These are phyloP conservation scores for Phrynocephalus versicolor DNA, from an alignment of 2,113 vertebrate genomes.

Conservation along the genomic window DNA sequence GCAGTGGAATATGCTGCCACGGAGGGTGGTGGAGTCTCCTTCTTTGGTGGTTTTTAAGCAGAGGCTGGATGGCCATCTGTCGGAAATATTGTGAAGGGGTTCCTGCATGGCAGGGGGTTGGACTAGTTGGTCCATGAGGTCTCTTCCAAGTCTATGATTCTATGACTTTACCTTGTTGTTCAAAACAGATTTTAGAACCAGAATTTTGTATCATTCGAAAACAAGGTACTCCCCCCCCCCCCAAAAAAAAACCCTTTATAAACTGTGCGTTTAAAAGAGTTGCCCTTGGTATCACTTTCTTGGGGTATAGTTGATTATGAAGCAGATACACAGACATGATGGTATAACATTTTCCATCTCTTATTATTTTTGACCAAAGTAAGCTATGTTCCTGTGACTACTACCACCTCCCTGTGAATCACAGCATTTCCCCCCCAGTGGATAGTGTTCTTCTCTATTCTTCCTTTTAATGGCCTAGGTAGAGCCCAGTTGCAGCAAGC, in stretches of 20 bases:
- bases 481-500: neutral
- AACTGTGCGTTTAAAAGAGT: too few species aligned
- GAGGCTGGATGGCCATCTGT: too few species aligned
- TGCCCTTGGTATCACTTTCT: neutral
- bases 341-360: neutral
- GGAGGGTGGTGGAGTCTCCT: too few species aligned
- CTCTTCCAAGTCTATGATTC: too few species aligned
- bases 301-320: neutral
- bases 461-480: neutral
- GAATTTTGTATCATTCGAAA: neutral
- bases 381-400: neutral
- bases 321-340: neutral
- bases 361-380: neutral
- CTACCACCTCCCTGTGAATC: neutral
- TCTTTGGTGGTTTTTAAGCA: too few species aligned
- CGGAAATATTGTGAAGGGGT: too few species aligned
- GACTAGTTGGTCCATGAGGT: too few species aligned
- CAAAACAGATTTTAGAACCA: neutral
- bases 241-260: too few species aligned
- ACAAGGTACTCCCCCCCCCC: too few species aligned
- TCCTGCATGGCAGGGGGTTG: too few species aligned
- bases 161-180: neutral
- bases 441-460: neutral
- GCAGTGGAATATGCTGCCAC: too few species aligned
- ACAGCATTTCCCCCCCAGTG: neutral